Percentiles rank a stretch among this genome's conserved stretches.
phyloP scores from a whole-genome alignment of 2,888 invertebrate genomes.

The Pyrrhosoma nymphula region DNA sequence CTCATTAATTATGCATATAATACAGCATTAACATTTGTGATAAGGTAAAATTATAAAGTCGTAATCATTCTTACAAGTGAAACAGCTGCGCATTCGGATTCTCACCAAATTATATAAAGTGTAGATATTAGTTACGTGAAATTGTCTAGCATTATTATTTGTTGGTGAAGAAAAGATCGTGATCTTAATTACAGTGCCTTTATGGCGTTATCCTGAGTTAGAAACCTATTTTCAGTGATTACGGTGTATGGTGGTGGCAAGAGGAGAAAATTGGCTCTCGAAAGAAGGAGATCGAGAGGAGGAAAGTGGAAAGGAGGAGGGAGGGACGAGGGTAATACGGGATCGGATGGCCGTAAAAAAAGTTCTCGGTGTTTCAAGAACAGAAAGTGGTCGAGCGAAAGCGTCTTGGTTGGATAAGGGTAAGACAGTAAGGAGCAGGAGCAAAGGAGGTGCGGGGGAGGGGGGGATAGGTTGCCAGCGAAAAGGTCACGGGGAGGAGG shows the following conservation, averaged over 20 bases:
- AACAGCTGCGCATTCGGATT: no score
- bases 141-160: no score
- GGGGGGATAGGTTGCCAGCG: not conserved
- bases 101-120: no score
- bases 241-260: not conserved
- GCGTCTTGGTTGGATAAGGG: not conserved
- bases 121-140: no score
- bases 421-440: not conserved
- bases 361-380: not conserved
- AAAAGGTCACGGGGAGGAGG: not conserved
- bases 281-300: not conserved
- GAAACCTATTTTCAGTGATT: not conserved
- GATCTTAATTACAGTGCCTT: no score
- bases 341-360: slow-evolving; percentile 6
- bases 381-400: not conserved
- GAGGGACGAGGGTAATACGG: not conserved
- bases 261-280: not conserved
- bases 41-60: no score
- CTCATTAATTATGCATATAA: no score
- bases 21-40: no score
- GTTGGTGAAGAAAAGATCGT: no score
- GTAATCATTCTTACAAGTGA: no score
- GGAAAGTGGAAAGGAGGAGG: not conserved
- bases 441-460: not conserved
- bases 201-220: not conserved